Base-by-base conservation (phyloP, 2,888 invertebrate species). In the Leuctra nigra region DNA sequence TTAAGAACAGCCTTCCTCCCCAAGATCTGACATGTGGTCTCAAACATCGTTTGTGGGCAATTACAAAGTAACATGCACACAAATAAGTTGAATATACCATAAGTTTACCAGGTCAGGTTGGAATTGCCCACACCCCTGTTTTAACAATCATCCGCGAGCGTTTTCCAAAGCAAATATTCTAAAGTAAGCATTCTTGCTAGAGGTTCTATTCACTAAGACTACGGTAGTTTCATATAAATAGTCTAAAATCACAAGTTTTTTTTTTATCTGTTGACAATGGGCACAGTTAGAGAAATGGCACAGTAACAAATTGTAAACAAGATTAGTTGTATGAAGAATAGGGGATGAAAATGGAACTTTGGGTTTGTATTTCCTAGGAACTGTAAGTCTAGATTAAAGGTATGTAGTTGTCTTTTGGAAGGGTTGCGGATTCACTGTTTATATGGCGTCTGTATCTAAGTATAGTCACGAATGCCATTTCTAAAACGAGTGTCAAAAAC, bases 201-300 rank as follows among this genome's bases (percentile, higher is more conserved):
- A 56, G 55, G 55, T 41, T 53, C 57, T 59, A 57, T 54, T 56
- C 54, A 38, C 62, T 62, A 60, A 61, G 44, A 38, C 57, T 62
- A 59, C 61, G 56, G 48, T 54, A 57, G 50, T 61, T 62, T 62
- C 61, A 61, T 62, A 62, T 62, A 62, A 62, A 62, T 62, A 62
- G 61, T 61, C 62, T 62, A 62, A 59, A 62, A 62, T 62, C 62
- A 61, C 61, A 61, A 61, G 59, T 59, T 62, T 57, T 58, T 55
- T 59, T 57, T 58, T 55, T 58, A 23, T 41, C 54, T 56, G 50
- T 53, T 57, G 58, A 58, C 57, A 53, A 57, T 53, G 53, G 59
- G 57, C 57, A 57, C 54, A 56, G 58, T 60, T 61, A 56, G 57
- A 62, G 62, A 62, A 60, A 62, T 62, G 62, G 62, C 62, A 62